Conservation (phyloP, 2,888 invertebrate species). For the Thecophora atra region DNA sequence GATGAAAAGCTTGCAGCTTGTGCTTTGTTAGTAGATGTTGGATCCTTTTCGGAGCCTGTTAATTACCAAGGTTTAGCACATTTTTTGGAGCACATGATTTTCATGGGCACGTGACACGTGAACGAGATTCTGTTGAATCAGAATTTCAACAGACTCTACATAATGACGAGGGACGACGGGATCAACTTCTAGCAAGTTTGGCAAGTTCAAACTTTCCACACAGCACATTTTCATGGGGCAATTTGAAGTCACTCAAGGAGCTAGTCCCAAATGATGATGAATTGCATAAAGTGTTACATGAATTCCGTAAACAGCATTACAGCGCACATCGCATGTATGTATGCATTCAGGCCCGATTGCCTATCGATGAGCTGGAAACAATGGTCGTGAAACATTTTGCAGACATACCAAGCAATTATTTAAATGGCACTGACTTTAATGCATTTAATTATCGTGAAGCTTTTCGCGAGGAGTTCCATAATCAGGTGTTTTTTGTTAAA, state of each 20-base stretch:
- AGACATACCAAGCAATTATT: conserved; percentile 74
- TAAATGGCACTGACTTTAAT: conserved; percentile 73
- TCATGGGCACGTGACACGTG: conserved; percentile 76
- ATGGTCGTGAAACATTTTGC: conserved; percentile 72
- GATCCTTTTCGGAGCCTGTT: too few relatives aligned
- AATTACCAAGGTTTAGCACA: too few relatives aligned
- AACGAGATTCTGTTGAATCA: conserved; percentile 88
- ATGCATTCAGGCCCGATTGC: conserved; percentile 75
- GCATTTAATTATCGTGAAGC: conserved; percentile 59
- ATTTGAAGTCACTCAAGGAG: conserved; percentile 77
- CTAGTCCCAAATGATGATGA: conserved; percentile 73
- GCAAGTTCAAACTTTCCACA: conserved; percentile 77
- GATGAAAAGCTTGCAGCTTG: conserved; percentile 28
- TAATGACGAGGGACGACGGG: conserved; percentile 78
- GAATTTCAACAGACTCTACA: conserved; percentile 85
- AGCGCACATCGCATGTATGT: conserved; percentile 89
- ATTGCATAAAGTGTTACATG: conserved; percentile 76
- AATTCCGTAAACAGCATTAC: conserved; percentile 81
- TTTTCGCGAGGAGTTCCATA: conserved; percentile 59
- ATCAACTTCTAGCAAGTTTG: conserved; percentile 78
- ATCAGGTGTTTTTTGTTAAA: conserved; percentile 73
- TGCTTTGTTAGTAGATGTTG: too few relatives aligned
- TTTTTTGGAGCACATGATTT: too few relatives aligned
- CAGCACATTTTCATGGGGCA: conserved; percentile 86
- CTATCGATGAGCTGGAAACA: conserved; percentile 62